Percentiles rank a stretch among this genome's conserved stretches.
These are phyloP conservation scores for Leptopterna dolabrata DNA, from an alignment of 2,888 invertebrate genomes.

Conservation along the genomic window DNA sequence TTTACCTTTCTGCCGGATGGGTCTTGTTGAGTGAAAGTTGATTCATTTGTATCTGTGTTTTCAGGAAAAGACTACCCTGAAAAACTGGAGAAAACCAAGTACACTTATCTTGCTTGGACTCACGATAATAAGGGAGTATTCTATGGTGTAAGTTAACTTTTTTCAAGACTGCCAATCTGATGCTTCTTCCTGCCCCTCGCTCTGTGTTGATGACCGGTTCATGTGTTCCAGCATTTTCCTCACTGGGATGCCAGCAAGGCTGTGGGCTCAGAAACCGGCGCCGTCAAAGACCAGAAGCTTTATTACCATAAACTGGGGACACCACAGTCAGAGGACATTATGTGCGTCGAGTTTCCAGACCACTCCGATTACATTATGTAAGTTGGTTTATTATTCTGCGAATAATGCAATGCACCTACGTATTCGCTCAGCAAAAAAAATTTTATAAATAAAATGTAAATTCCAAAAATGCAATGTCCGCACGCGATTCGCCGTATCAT, in stretches of 20 bases:
- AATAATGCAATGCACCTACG: no score
- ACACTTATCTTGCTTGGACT: slow-evolving; percentile 92
- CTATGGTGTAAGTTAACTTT: slow-evolving; percentile 78
- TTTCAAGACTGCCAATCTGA: neutral
- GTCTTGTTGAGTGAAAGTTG: no score
- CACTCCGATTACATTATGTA: slow-evolving; percentile 56
- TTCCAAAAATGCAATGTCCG: no score
- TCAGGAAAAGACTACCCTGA: slow-evolving; percentile 88
- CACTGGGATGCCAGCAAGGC: slow-evolving; percentile 80
- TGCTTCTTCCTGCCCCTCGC: neutral
- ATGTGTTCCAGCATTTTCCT: slow-evolving; percentile 76
- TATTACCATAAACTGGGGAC: slow-evolving; percentile 92
- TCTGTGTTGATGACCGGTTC: neutral
- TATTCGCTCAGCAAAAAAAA: no score
- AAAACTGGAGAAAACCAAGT: slow-evolving; percentile 91
- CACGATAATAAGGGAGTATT: slow-evolving; percentile 95
- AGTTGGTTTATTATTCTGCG: slow-evolving; percentile 14
- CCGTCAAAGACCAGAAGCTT: slow-evolving; percentile 90
- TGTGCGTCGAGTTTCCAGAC: slow-evolving; percentile 81
- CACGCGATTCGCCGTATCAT: no score
- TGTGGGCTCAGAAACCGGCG: slow-evolving; percentile 91
- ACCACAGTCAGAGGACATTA: slow-evolving; percentile 84
- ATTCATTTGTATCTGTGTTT: slow-evolving; percentile 53
- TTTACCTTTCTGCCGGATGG: no score
- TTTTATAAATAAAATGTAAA: no score